Evolutionary conservation across 1,140 invertebrate genomes (phyloP).

Genomic region (Apolygus lucorum): DNA sequence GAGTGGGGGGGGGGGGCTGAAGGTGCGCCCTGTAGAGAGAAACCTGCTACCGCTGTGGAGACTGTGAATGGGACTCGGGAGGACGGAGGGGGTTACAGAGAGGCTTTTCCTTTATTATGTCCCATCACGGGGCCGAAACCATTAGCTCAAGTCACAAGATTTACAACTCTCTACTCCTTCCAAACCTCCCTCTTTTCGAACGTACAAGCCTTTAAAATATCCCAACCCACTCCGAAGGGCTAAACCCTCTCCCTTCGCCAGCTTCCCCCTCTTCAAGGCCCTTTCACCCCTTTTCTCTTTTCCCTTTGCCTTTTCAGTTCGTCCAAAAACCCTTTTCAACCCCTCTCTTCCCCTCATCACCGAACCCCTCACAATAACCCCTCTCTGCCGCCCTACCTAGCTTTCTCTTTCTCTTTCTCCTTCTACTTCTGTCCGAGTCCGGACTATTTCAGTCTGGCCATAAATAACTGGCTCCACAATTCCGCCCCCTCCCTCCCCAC

Average conservation of each 20-base stretch:
- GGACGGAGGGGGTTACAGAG: neutral
- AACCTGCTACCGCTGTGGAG: neutral
- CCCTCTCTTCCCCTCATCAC: neutral
- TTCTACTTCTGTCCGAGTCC: neutral
- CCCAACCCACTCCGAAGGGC: neutral
- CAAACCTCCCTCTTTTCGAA: neutral
- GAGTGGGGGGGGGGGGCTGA: neutral
- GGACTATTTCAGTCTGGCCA: neutral
- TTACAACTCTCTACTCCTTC: conserved; percentile 1
- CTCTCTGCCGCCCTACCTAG: neutral
- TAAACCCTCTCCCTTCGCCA: neutral
- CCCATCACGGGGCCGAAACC: neutral
- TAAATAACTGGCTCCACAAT: neutral
- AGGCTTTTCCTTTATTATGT: neutral
- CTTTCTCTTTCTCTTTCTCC: neutral
- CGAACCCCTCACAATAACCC: neutral
- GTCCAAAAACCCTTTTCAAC: neutral
- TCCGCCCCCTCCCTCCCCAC: neutral
- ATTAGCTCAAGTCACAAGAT: conserved; percentile 1
- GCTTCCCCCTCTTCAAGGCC: neutral
- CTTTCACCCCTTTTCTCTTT: no score
- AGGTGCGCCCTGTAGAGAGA: neutral
- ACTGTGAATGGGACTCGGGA: neutral
- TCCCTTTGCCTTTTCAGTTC: neutral
- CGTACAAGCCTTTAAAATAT: neutral